Conservation (phyloP, 2,888 invertebrate species). For the Caenorhabditis macrosperma region DNA sequence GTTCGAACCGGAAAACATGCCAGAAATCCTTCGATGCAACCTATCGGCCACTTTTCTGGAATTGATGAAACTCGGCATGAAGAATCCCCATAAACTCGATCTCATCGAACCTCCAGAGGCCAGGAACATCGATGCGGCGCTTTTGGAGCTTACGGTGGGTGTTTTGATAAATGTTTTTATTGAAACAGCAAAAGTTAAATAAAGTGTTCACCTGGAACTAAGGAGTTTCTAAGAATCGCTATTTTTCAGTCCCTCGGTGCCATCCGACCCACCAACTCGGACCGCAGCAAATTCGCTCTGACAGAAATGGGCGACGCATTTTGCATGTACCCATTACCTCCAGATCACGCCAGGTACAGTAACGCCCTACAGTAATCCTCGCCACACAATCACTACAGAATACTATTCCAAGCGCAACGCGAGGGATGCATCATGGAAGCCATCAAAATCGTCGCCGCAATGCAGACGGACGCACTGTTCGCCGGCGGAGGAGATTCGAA, state of each 20-base stretch:
- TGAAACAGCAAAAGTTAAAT: too few relatives aligned
- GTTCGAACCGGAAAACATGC: conserved; percentile 86
- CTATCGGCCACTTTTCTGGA: conserved; percentile 84
- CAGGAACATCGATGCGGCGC: conserved; percentile 82
- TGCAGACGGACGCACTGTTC: conserved; percentile 92
- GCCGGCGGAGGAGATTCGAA: conserved; percentile 46
- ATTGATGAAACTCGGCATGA: conserved; percentile 89
- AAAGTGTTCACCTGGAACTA: too few relatives aligned
- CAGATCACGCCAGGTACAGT: conserved; percentile 62
- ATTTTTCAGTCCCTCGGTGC: conserved; percentile 66
- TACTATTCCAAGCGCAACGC: conserved; percentile 62
- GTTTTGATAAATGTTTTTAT: background rate
- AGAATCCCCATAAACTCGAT: conserved; percentile 88
- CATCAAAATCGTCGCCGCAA: conserved; percentile 89
- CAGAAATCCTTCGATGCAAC: conserved; percentile 87
- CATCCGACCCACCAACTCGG: conserved; percentile 41
- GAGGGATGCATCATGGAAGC: conserved; percentile 83
- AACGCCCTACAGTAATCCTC: background rate
- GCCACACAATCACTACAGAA: conserved; percentile 56
- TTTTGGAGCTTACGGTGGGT: conserved; percentile 61
- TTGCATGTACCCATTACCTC: conserved; percentile 62
- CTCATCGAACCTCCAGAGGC: conserved; percentile 91
- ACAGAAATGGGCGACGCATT: conserved; percentile 61
- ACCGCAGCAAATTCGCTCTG: conserved; percentile 31
- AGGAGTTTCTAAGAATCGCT: too few relatives aligned